A percentile compares a stretch with the other conserved stretches of the same genome.
Conservation (phyloP, 2,888 invertebrate genomes). For the Myopa testacea region DNA sequence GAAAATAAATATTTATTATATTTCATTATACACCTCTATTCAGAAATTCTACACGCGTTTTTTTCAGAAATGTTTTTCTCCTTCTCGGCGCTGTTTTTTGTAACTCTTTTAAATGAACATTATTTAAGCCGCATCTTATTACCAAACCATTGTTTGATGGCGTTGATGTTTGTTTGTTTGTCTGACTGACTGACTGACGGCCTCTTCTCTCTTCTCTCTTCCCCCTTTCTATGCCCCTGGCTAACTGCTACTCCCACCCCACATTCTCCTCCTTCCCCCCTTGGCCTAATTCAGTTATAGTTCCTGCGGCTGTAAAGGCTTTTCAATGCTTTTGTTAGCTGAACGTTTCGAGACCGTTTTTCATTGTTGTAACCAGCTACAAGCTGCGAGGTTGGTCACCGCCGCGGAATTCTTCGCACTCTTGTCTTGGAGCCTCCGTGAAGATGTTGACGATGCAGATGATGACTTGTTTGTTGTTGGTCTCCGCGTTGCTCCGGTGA, state of each 20-base stretch:
- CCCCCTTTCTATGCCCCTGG: too few relatives aligned
- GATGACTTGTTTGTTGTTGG: constrained; percentile 16
- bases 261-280: neutral
- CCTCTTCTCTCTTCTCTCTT: too few relatives aligned
- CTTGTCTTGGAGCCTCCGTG: too few relatives aligned
- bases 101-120: neutral
- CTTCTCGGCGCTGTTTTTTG: neutral
- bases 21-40: constrained; percentile 29
- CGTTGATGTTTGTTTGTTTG: constrained; percentile 32
- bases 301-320: neutral
- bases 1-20: constrained; percentile 39
- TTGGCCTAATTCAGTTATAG: neutral
- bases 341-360: constrained; percentile 18
- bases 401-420: too few relatives aligned
- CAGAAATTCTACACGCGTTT: constrained; percentile 32
- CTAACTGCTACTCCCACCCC: neutral
- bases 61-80: neutral
- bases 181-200: neutral
- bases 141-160: constrained; percentile 28
- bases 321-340: constrained; percentile 15
- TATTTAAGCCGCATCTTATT: constrained; percentile 26
- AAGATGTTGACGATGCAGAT: neutral
- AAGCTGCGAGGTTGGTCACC: neutral
- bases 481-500: neutral
- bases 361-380: constrained; percentile 26